These are phyloP conservation scores for Bombus vancouverensis DNA, from an alignment of 1,140 invertebrate genomes.

Conservation along the genomic window DNA sequence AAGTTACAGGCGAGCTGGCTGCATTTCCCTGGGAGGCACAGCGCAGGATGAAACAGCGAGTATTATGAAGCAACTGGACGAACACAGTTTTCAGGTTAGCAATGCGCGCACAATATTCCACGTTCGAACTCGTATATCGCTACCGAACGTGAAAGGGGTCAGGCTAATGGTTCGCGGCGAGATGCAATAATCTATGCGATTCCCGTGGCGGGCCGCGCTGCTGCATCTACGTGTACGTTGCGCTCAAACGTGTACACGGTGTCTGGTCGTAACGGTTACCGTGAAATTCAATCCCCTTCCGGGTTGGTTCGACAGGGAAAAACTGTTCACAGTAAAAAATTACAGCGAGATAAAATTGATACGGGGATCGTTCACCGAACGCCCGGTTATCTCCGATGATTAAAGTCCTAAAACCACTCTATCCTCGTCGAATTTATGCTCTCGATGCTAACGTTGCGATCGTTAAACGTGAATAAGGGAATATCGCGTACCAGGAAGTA, in stretches of 20 bases:
- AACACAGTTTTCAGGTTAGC: conserved; percentile 41
- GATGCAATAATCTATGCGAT: conserved; percentile 70
- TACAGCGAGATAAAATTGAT: neutral
- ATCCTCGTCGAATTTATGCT: neutral
- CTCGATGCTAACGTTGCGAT: neutral
- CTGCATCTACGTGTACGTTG: neutral
- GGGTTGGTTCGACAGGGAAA: neutral
- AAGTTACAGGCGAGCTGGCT: too few relatives aligned
- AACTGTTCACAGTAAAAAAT: neutral
- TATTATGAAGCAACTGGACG: neutral
- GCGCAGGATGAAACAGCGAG: neutral
- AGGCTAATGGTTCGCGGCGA: conserved; percentile 69
- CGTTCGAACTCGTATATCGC: conserved; percentile 46
- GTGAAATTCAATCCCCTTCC: conserved; percentile 38
- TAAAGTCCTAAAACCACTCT: neutral
- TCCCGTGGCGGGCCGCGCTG: conserved; percentile 46
- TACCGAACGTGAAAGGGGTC: conserved; percentile 61
- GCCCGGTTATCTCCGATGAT: neutral
- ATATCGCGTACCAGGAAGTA: neutral
- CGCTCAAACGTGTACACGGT: neutral
- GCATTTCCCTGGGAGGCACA: too few relatives aligned
- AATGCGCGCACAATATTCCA: conserved; percentile 20
- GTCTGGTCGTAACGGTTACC: conserved; percentile 6
- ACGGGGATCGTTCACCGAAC: neutral
- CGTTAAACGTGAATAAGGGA: neutral